Evolutionary conservation across 2,888 invertebrate genomes (phyloP).

Genomic region (Cloeon dipterum): DNA sequence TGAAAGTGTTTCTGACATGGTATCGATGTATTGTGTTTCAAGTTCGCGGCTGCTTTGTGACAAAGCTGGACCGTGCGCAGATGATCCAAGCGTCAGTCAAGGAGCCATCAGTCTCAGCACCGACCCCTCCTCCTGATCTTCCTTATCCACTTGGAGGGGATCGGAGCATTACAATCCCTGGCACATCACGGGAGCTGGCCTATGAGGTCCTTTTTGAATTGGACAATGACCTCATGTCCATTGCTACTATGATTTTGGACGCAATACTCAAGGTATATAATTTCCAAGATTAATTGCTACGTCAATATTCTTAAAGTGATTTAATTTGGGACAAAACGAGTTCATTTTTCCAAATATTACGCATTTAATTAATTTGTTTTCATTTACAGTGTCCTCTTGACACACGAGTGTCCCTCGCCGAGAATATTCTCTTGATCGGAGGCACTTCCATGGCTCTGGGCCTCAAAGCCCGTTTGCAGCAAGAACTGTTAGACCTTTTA

Average conservation of each 20-base stretch:
- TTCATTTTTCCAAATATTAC: no score
- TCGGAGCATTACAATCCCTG: constrained; percentile 35
- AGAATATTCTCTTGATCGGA: constrained; percentile 68
- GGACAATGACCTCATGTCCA: constrained; percentile 57
- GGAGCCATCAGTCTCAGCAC: constrained; percentile 14
- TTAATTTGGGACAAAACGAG: no score
- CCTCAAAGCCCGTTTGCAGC: constrained; percentile 51
- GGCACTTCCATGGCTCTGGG: constrained; percentile 70
- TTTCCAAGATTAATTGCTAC: no score
- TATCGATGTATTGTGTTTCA: no score
- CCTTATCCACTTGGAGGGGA: constrained; percentile 39
- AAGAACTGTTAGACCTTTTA: constrained; percentile 48
- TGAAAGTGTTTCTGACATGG: no score
- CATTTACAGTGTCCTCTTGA: constrained; percentile 58
- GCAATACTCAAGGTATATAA: constrained; percentile 38
- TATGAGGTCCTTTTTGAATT: constrained; percentile 69
- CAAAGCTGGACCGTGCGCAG: constrained; percentile 41
- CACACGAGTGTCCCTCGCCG: constrained; percentile 48
- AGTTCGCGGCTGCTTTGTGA: constrained; percentile 77
- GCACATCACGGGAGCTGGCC: constrained; percentile 51
- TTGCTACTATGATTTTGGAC: constrained; percentile 68
- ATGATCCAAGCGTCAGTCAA: constrained; percentile 19
- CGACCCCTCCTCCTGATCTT: constrained; percentile 31
- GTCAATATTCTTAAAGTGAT: no score
- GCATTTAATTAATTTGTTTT: no score